Evolutionary conservation across 2,797 vertebrate genomes (phyloP), one percentile per base, ranked within the genome.

Genomic region (Platyrinchus mystaceus): DNA sequence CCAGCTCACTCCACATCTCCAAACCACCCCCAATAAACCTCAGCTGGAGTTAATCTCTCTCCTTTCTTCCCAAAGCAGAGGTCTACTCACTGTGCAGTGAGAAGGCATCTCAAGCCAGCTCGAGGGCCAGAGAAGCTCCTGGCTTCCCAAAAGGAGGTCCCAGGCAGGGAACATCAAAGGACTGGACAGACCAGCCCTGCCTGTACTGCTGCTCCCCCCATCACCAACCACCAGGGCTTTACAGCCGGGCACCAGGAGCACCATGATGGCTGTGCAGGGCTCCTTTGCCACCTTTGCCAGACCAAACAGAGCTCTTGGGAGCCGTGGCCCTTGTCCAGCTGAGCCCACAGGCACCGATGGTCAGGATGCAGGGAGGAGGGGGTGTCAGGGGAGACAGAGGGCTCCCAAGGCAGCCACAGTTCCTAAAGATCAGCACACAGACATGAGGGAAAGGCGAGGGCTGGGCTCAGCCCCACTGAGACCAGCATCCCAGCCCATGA

Each of bases 401-500:
- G 68, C 26, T 76, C 46, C 49, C 0, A 0, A 53, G 62, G 53
- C 43, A 32, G 75, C 20, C 7, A 2, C 1, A 2, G 6, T 32
- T 88, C 91, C 83, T 49, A 28, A 77, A 76, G 58, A 59, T 50
- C 37, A 55, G 59, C 62, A 46, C 3, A 1, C 3, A 4, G 71
- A 56, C 68, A 24, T 2, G 3, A 83, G 39, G 67, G 68, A 52
- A 67, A 9, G 5, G 4, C 3, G 2, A 86, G 67, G 67, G 55
- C 62, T 36, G 63, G 62, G 50, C 14, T 56, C 3, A 3, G 18
- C 34, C 7, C 37, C 0, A 30, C 39, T 0, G 0, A 63, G 41
- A 64, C 10, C 81, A 32, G 7, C 0, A 0, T 12, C 4, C 0
- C 0, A 0, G 30, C 36, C 79, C 8, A 0, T 0, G 0, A 19